These are phyloP conservation scores for cattle (Bos taurus) DNA, from an alignment of 2,113 vertebrate genomes.

Conservation along the genomic window DNA sequence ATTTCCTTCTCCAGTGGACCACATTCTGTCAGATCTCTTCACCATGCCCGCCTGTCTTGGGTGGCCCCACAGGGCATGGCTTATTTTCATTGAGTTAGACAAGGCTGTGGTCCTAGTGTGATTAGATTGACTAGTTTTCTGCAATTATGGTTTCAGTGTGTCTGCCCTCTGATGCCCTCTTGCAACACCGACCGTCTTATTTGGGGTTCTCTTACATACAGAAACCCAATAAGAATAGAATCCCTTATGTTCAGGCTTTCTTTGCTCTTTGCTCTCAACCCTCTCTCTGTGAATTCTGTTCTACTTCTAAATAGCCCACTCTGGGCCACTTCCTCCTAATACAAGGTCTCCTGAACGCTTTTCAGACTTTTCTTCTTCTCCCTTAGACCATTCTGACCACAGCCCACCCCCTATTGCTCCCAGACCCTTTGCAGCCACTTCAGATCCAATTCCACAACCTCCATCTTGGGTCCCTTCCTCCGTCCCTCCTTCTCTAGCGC, in stretches of 20 bases:
- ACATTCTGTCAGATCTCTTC: no score
- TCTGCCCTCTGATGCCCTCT: no score
- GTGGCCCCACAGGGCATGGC: no score
- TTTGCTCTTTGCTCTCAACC: fast-evolving
- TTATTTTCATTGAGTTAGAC: no score
- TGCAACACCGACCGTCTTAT: no score
- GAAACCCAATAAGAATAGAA: background rate
- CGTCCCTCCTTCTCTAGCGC: fast-evolving
- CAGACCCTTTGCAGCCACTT: background rate
- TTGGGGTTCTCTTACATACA: no score
- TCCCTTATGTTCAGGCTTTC: background rate
- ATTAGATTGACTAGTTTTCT: no score
- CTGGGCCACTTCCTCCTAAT: background rate
- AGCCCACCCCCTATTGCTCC: background rate
- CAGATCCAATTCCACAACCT: background rate
- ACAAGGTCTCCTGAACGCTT: background rate
- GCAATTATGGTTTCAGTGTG: no score
- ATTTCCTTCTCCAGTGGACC: no score
- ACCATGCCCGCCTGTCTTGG: no score
- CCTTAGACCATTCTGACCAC: fast-evolving
- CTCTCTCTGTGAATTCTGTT: background rate
- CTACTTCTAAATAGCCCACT: background rate
- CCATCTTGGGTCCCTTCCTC: fast-evolving
- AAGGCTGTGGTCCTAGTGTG: no score
- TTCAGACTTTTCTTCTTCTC: background rate